Evolutionary conservation across 2,888 invertebrate genomes (phyloP).

Genomic region (Branchipolynoe longqiensis): DNA sequence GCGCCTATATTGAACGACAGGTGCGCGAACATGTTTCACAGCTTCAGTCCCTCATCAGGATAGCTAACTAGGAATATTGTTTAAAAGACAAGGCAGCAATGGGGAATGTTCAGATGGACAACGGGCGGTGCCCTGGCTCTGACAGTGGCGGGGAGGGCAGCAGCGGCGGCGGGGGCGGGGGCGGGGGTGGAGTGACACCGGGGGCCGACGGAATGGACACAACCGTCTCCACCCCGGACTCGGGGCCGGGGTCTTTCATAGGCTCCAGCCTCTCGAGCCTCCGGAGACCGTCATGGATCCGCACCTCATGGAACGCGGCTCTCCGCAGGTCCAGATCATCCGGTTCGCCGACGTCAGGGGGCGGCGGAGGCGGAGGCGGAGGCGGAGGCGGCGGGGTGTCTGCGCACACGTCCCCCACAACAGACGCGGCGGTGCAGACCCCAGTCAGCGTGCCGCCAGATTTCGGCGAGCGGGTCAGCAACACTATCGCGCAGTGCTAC

Average conservation of each 20-base stretch:
- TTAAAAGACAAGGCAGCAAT: neutral
- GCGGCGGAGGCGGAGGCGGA: no score
- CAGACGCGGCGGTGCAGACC: conserved; percentile 29
- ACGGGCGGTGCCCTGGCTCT: neutral
- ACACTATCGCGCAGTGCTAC: conserved; percentile 24
- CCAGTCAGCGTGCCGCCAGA: conserved; percentile 28
- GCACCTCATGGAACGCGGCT: conserved; percentile 3
- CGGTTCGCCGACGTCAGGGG: neutral
- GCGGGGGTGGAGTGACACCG: no score
- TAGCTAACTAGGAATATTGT: no score
- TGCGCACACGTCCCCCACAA: neutral
- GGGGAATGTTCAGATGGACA: conserved; percentile 29
- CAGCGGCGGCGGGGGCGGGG: no score
- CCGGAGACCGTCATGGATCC: conserved; percentile 28
- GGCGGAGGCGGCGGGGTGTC: no score
- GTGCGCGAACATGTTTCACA: no score
- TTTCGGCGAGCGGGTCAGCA: conserved; percentile 17
- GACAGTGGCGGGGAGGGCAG: no score
- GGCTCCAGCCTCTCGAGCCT: neutral
- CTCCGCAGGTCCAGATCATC: conserved; percentile 9
- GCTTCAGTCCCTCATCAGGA: no score
- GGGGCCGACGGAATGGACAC: conserved; percentile 3
- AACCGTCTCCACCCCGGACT: conserved; percentile 8
- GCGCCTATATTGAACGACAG: no score
- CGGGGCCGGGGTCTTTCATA: neutral